A percentile compares a stretch with the other conserved stretches of the same genome.
Evolutionary conservation across 2,888 invertebrate species (phyloP).

Genomic region (Cepaea hortensis): DNA sequence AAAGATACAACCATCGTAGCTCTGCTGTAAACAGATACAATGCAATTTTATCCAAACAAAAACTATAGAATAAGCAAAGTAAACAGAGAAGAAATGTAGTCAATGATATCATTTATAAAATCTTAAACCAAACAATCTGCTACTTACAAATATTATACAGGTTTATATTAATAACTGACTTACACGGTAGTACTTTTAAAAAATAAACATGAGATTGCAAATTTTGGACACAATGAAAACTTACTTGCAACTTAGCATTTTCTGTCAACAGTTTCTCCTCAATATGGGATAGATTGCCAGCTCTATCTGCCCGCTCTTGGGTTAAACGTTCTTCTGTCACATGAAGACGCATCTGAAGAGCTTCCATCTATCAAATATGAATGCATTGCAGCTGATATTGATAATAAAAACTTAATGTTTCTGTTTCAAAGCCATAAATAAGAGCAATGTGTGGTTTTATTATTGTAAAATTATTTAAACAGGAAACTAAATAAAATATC

Average conservation of each 20-base stretch:
- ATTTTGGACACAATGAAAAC: background rate
- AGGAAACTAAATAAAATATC: no score
- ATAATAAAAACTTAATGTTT: background rate
- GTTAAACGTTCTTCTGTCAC: conserved; percentile 73
- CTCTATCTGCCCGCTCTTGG: conserved; percentile 71
- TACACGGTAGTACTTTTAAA: background rate
- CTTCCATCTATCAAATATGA: conserved; percentile 56
- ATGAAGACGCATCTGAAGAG: conserved; percentile 68
- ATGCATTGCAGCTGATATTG: background rate
- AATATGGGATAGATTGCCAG: conserved; percentile 71
- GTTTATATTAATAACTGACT: background rate
- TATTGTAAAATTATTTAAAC: no score
- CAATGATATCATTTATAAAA: no score
- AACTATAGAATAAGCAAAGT: no score
- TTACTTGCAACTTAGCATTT: conserved; percentile 72
- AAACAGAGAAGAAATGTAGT: no score
- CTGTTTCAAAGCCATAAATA: background rate
- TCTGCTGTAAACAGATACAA: no score
- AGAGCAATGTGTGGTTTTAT: background rate
- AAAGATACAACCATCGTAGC: no score
- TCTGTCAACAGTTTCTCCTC: conserved; percentile 74
- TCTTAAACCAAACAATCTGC: no score
- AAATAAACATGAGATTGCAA: background rate
- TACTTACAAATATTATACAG: no score
- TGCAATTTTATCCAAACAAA: no score